phyloP scores from a whole-genome alignment of 2,888 invertebrate species.

The Lottia scabra region DNA sequence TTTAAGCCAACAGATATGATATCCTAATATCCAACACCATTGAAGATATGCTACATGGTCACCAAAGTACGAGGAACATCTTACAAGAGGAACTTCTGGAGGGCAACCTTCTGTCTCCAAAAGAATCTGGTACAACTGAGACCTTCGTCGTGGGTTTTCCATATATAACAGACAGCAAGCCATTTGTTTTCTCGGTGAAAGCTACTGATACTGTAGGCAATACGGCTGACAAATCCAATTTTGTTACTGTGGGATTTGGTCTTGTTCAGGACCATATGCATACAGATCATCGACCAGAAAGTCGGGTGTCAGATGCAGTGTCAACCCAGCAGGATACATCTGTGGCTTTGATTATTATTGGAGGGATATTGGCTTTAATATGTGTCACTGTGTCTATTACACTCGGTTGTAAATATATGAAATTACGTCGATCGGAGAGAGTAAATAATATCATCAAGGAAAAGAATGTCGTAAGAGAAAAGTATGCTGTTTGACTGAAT shows the following conservation, averaged over 20 bases:
- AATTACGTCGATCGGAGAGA: too few relatives aligned
- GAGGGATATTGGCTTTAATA: too few relatives aligned
- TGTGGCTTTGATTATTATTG: too few relatives aligned
- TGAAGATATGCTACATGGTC: conserved; percentile 19
- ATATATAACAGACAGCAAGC: conserved; percentile 3
- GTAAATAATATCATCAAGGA: too few relatives aligned
- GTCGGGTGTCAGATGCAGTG: too few relatives aligned
- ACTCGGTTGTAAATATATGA: too few relatives aligned
- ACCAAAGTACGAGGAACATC: conserved; percentile 7
- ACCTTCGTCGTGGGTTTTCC: conserved; percentile 18
- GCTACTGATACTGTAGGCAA: conserved; percentile 41
- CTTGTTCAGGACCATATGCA: conserved; percentile 30
- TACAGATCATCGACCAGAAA: conserved; percentile 13
- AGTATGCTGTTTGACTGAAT: too few relatives aligned
- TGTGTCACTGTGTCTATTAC: too few relatives aligned
- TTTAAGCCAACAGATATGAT: conserved; percentile 35
- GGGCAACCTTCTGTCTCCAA: conserved; percentile 29
- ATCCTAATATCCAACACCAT: conserved; percentile 25
- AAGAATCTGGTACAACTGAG: conserved; percentile 21
- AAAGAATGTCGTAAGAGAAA: too few relatives aligned
- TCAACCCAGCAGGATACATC: too few relatives aligned
- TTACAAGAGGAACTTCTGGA: conserved; percentile 24
- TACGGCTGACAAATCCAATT: conserved; percentile 39
- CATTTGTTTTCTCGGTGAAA: conserved; percentile 39
- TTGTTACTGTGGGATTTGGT: conserved; percentile 39